These are phyloP conservation scores for Pygoscelis antarcticus DNA, from an alignment of 2,113 vertebrate species.

Conservation along the genomic window DNA sequence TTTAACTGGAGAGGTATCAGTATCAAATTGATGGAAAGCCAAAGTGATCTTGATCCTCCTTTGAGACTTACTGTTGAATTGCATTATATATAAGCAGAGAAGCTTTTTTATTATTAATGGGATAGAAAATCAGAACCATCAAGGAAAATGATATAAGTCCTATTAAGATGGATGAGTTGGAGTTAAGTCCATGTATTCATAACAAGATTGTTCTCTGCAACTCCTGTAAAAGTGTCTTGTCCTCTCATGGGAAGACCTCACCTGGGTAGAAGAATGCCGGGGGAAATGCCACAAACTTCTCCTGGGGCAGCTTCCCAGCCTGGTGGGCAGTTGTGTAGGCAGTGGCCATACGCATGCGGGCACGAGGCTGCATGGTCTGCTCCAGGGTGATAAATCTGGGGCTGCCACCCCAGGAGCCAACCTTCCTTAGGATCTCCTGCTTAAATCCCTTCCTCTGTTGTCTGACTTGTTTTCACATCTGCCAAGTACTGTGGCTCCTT, in stretches of 20 bases:
- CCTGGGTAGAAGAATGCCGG: neutral
- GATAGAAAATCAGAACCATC: slow-evolving; percentile 64
- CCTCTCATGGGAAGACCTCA: neutral
- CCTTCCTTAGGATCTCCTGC: neutral
- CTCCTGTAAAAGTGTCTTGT: neutral
- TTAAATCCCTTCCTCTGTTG: neutral
- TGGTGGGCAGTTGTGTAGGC: neutral
- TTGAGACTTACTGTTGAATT: slow-evolving; percentile 55
- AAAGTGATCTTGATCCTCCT: slow-evolving; percentile 66
- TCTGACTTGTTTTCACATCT: neutral
- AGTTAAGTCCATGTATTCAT: neutral
- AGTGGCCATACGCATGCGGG: neutral
- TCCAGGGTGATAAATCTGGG: neutral
- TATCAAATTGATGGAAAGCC: slow-evolving; percentile 61
- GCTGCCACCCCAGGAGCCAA: neutral
- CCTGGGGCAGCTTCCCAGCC: neutral
- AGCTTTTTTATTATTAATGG: slow-evolving; percentile 64
- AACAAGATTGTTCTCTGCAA: neutral
- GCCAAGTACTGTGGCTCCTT: neutral
- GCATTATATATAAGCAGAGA: slow-evolving; percentile 65
- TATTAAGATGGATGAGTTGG: slow-evolving; percentile 55
- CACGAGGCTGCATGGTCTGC: neutral
- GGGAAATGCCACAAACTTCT: neutral
- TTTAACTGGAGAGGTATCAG: slow-evolving; percentile 17
- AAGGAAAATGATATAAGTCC: slow-evolving; percentile 44